Percentiles rank a stretch among this genome's conserved stretches.
Conservation (phyloP, 92 coral and sea anemone genomes). For the Paramuricea clavata region DNA sequence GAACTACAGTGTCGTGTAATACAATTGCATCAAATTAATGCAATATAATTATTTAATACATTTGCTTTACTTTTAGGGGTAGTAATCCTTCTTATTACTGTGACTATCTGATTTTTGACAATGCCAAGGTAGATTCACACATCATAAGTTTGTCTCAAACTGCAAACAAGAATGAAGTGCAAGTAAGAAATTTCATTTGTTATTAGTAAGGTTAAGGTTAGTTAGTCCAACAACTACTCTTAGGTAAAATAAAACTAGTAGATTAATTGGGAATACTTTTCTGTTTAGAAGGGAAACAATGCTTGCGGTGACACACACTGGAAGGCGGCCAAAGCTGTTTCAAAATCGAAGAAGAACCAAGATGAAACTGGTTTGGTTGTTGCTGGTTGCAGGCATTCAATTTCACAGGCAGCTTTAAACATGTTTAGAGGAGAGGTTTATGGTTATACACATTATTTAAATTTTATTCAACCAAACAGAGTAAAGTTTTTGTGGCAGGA, state of each 20-base stretch:
- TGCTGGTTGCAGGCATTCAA: constrained; percentile 55
- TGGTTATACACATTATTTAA: constrained; percentile 58
- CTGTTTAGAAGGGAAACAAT: constrained; percentile 24
- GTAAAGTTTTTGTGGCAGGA: constrained; percentile 43
- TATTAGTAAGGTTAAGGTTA: background rate
- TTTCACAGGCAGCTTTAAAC: constrained; percentile 57
- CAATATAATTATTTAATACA: too few relatives aligned
- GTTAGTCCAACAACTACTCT: background rate
- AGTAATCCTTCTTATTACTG: constrained; percentile 8
- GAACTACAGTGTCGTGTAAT: too few relatives aligned
- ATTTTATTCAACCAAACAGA: constrained; percentile 24
- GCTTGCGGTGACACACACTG: constrained; percentile 68
- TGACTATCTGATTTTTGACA: background rate
- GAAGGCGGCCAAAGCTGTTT: constrained; percentile 53
- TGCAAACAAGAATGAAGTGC: background rate
- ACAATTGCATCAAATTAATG: too few relatives aligned
- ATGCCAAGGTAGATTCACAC: background rate
- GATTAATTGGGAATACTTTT: too few relatives aligned
- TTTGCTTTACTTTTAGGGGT: background rate
- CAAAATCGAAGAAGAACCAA: constrained; percentile 45
- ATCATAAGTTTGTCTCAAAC: background rate
- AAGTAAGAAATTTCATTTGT: background rate
- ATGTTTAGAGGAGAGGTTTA: constrained; percentile 62
- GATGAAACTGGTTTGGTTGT: constrained; percentile 65
- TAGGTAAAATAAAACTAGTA: too few relatives aligned